Base-by-base conservation (phyloP, 2,113 vertebrate genomes). In the Colossoma macropomum region DNA sequence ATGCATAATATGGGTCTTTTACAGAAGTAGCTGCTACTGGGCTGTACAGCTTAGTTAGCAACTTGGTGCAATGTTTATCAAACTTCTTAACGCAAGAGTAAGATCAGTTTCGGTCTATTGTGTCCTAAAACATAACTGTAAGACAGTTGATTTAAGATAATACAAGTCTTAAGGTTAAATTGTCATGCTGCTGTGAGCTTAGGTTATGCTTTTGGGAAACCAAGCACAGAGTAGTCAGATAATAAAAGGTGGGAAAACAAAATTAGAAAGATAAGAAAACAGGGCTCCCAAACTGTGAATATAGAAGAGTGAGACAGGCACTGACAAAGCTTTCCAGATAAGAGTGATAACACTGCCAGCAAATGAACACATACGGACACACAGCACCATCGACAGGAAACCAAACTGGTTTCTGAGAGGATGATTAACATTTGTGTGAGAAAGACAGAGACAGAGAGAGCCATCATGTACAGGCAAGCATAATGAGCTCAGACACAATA, bases 401-500 rank as follows among this genome's bases (percentile, higher is more conserved):
- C 81, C 74, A 84, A 72, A 84, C 82, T 21, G 79, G 84, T 86
- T 86, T 81, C 34, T 16, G 28, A 12, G 12, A 62, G 52, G 63
- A 76, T 80, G 84, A 85, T 72, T 87, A 81, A 85, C 78, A 59
- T 41, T 48, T 30, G 56, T 66, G 70, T 59, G 76, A 23, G 70
- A 27, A 16, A 28, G 68, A 56, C 34, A 59, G 59, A 50, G 63
- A 70, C 45, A 50, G 56, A 27, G 59, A 62, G 60, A 25, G 27
- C 65, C 15, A 73, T 77, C 52, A 28, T 79, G 86, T 79, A 48
- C 62, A 82, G 79, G 75, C 86, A 87, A 38, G 79, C 52, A 81
- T 60, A 52, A 75, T 68, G 27, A 68, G 79, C 66, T 80, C 62
- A 86, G 85, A 74, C 85, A 86, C 82, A 84, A 78, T 74, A 81